Percentiles rank a stretch among this genome's conserved stretches.
phyloP scores from a whole-genome alignment of 1,140 invertebrate species.

The Eriosoma lanigerum region DNA sequence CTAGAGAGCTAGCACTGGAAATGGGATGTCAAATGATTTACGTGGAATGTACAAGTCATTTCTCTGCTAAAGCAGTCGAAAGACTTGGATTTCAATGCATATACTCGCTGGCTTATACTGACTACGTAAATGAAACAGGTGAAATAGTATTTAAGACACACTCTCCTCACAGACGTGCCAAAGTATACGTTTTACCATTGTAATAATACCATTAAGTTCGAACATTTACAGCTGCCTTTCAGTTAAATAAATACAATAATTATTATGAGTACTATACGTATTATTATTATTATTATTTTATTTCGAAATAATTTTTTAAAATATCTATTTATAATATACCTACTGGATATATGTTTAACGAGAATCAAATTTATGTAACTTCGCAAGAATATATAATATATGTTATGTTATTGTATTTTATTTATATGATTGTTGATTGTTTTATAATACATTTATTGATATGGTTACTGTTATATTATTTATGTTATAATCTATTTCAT shows the following conservation, averaged over 20 bases:
- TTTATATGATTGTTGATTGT: conserved; percentile 14
- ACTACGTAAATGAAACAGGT: conserved; percentile 65
- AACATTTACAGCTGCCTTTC: background rate
- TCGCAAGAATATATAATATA: background rate
- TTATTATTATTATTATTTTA: background rate
- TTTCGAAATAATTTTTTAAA: conserved; percentile 8
- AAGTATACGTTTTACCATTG: conserved; percentile 54
- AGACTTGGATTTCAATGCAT: conserved; percentile 68
- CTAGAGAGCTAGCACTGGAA: conserved; percentile 63
- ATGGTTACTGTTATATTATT: background rate
- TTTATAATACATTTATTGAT: conserved; percentile 29
- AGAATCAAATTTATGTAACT: conserved; percentile 17
- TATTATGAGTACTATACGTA: background rate
- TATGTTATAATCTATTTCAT: background rate
- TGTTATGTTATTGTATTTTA: conserved; percentile 6
- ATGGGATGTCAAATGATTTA: conserved; percentile 62
- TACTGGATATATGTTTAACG: background rate
- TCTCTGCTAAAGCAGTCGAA: conserved; percentile 69
- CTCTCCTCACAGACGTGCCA: conserved; percentile 61
- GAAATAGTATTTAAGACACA: conserved; percentile 64
- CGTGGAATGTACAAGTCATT: conserved; percentile 70
- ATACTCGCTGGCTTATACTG: conserved; percentile 66
- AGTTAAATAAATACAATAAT: conserved; percentile 3
- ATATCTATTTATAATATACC: background rate
- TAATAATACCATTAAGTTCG: background rate